Evolutionary conservation across 2,113 vertebrate species (phyloP), one percentile per base, ranked within the genome.

Genomic region (Lepidiolamprologus cunningtoni): DNA sequence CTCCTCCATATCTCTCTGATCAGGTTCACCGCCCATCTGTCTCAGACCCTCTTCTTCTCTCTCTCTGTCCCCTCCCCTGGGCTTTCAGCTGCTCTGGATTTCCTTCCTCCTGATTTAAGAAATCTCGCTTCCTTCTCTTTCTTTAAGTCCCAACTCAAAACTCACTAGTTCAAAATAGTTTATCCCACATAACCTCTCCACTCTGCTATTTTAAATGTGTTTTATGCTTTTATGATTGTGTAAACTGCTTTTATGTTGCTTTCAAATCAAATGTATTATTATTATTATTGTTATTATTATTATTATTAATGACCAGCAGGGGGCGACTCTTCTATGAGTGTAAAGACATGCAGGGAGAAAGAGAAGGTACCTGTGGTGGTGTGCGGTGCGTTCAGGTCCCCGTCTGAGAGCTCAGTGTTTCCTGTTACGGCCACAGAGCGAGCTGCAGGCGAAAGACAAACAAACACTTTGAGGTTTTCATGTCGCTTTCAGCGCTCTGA

Each of bases 381-480:
- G 4, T 3, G 40, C 2, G 82, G 55, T 45, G 80, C 7, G 8
- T 88, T 88, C 55, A 84, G 82, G 87, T 31, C 54, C 40, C 80
- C 11, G 5, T 9, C 52, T 37, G 79, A 19, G 3, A 17, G n/a
- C 58, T 80, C 13, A 3, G 63, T 19, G 21, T 13, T 21, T 66
- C 23, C 23, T 80, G 54, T 1, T 4, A 9, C 4, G 58, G 11
- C 12, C 10, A 8, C 31, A 26, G 89, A 35, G 28, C 4, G 57
- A 79, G 80, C 86, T 89, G 82, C 61, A 35, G 23, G 12, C 2
- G 19, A 76, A n/a, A 40, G 9, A 47, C 26, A 17, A 19, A n/a
- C 28, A 26, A 63, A 31, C 17, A 2, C 19, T 68, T 23, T 40
- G 2, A 68, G n/a, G 4, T 1, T 37, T 40, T 68, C 19, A 9